A percentile compares a stretch with the other conserved stretches of the same genome.
These are phyloP conservation scores for Parambassis ranga DNA, from an alignment of 2,797 vertebrate genomes.

Conservation along the genomic window DNA sequence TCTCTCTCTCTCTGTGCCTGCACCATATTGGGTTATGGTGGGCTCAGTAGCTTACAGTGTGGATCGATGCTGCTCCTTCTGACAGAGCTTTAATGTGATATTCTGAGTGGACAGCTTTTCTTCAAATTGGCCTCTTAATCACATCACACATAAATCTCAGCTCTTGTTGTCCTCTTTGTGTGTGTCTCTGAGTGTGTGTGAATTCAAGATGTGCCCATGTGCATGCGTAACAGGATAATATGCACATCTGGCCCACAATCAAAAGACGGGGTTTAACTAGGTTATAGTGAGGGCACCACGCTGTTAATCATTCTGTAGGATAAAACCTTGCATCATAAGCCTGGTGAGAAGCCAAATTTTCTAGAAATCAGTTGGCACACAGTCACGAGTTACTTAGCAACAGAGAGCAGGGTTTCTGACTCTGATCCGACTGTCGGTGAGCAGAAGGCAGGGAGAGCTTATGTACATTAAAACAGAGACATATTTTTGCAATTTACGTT, in stretches of 20 bases:
- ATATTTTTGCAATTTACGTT: not conserved
- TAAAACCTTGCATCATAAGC: conserved; percentile 23
- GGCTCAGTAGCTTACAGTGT: conserved; percentile 63
- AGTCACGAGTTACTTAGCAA: conserved; percentile 64
- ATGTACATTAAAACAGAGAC: conserved; percentile 7
- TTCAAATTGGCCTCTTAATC: conserved; percentile 80
- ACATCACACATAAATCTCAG: conserved; percentile 76
- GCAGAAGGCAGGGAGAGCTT: conserved; percentile 25
- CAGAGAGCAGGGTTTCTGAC: conserved; percentile 47
- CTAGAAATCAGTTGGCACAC: conserved; percentile 33
- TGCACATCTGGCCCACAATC: conserved; percentile 25
- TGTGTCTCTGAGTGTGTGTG: conserved; percentile 16
- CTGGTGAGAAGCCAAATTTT: conserved; percentile 37
- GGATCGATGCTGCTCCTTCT: conserved; percentile 77
- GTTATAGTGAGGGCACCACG: conserved; percentile 11
- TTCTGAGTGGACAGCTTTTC: conserved; percentile 79
- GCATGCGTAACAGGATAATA: not conserved
- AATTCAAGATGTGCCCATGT: conserved; percentile 1
- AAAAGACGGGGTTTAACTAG: conserved; percentile 2
- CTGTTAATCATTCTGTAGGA: conserved; percentile 27
- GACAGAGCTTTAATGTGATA: conserved; percentile 79
- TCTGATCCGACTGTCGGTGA: conserved; percentile 38
- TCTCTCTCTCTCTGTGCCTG: conserved; percentile 15
- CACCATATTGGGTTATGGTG: conserved; percentile 70
- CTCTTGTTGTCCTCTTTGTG: conserved; percentile 37